These are phyloP conservation scores for Gallinago nigripennis DNA, from an alignment of 2,797 vertebrate genomes.

Conservation along the genomic window DNA sequence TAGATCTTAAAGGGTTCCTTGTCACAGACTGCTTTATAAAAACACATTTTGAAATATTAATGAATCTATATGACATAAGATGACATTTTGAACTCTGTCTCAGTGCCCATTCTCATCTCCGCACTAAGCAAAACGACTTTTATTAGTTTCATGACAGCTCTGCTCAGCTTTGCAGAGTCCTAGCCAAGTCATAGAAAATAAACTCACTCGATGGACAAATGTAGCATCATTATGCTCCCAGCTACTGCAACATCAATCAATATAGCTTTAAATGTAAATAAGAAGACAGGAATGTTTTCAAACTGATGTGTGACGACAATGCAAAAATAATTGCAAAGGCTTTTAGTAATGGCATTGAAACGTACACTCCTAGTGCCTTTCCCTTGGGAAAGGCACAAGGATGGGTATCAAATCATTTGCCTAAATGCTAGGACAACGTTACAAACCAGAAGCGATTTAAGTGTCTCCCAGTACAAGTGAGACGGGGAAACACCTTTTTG, in stretches of 20 bases:
- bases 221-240: background rate
- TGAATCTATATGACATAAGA: constrained; percentile 30
- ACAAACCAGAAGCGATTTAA: background rate
- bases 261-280: background rate
- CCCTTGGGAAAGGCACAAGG: background rate
- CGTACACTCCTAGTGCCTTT: background rate
- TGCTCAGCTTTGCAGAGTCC: constrained; percentile 22
- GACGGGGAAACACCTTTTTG: background rate
- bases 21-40: constrained; percentile 26
- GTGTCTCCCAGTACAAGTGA: background rate
- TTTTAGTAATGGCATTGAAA: background rate
- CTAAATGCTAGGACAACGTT: background rate
- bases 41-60: constrained; percentile 45
- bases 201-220: constrained; percentile 25
- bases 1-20: constrained; percentile 28
- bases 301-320: background rate
- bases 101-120: constrained; percentile 27
- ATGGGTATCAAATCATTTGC: background rate
- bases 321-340: background rate
- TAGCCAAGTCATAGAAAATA: constrained; percentile 19
- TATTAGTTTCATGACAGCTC: constrained; percentile 19
- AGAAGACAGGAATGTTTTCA: background rate
- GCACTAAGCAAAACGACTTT: constrained; percentile 15
- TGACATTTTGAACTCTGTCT: constrained; percentile 50
- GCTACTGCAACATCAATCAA: constrained; percentile 10